phyloP scores from a whole-genome alignment of 2,113 vertebrate genomes.

The Tragelaphus imberbis region DNA sequence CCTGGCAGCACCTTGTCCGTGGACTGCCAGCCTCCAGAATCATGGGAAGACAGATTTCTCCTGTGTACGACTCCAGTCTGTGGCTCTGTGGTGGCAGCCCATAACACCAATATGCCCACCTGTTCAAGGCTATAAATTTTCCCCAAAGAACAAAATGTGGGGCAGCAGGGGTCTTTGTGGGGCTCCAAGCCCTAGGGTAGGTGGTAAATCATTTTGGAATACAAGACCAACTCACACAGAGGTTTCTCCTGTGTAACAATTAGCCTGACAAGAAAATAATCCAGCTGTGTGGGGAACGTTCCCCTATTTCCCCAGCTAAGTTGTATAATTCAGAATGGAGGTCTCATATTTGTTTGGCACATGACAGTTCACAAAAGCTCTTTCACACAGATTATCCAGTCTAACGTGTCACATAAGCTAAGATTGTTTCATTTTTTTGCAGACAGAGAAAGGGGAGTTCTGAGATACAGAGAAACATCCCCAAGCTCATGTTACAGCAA shows the following conservation, averaged over 20 bases:
- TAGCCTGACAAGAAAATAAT: neutral
- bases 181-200: neutral
- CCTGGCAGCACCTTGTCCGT: too few relatives aligned
- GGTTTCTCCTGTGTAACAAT: neutral
- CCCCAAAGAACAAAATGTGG: neutral
- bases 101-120: rapidly evolving
- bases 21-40: neutral
- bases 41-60: neutral
- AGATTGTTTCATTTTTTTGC: neutral
- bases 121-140: too few relatives aligned
- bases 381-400: neutral
- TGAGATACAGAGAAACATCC: neutral
- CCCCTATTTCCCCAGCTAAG: neutral
- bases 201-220: neutral
- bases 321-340: neutral
- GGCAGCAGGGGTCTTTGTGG: neutral
- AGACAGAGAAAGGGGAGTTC: rapidly evolving
- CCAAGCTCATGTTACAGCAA: neutral
- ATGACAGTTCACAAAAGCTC: neutral
- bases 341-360: too few relatives aligned
- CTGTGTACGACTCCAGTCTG: neutral
- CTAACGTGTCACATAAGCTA: neutral
- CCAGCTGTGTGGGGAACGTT: too few relatives aligned
- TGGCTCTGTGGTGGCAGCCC: neutral
- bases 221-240: neutral